A percentile compares a stretch with the other conserved stretches of the same genome.
Conservation (phyloP, 2,797 vertebrate species). For the Hipposideros larvatus region DNA sequence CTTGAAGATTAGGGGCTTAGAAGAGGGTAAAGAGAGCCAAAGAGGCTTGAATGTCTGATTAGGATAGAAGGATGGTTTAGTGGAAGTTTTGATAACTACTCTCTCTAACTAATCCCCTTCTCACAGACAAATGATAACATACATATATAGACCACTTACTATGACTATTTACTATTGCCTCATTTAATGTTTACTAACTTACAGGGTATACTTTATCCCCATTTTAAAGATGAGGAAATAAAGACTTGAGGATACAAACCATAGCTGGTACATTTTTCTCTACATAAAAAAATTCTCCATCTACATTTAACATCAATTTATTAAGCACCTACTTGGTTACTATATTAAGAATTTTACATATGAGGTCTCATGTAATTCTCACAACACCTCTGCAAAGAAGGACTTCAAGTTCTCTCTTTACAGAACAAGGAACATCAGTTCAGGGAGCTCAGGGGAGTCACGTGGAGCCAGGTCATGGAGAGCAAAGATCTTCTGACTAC, state of each 20-base stretch:
- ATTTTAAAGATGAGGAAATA: constrained; percentile 16
- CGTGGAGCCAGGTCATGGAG: not conserved
- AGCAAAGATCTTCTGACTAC: not conserved
- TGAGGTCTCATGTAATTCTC: not conserved
- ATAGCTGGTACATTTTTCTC: not conserved
- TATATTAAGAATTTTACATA: not conserved
- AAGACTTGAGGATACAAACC: not conserved
- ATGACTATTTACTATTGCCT: not conserved
- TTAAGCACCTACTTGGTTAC: not conserved
- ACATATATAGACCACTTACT: not conserved
- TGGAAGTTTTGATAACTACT: constrained; percentile 30
- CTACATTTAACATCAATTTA: not conserved
- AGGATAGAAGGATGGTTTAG: not conserved
- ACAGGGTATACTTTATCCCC: not conserved
- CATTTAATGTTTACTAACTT: not conserved
- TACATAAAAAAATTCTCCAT: not conserved
- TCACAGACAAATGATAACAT: constrained; percentile 20
- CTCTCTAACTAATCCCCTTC: not conserved
- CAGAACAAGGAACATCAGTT: not conserved
- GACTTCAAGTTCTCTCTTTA: not conserved
- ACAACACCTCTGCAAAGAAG: not conserved
- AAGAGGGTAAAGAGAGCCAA: not conserved
- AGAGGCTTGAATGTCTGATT: not conserved
- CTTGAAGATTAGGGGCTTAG: constrained; percentile 48
- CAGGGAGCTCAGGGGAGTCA: not conserved